These are phyloP conservation scores for Phaonia tiefii DNA, from an alignment of 2,888 invertebrate species.

Conservation along the genomic window DNA sequence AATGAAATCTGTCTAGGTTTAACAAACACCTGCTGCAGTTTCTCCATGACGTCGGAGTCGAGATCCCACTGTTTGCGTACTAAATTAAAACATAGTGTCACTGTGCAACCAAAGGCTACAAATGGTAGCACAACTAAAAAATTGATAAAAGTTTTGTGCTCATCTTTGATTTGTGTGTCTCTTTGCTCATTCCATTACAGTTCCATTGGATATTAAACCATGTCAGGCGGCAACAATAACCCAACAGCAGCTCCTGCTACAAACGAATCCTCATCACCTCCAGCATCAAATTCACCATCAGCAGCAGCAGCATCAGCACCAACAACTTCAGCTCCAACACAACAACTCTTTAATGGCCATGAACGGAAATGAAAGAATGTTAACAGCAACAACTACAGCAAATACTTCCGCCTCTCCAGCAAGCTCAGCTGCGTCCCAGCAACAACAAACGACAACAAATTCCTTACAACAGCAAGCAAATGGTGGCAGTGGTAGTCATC, in stretches of 20 bases:
- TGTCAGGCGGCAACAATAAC: conserved; percentile 71
- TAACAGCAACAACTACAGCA: conserved; percentile 78
- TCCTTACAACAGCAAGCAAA: conserved; percentile 67
- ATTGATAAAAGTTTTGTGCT: conserved; percentile 40
- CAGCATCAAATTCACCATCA: conserved; percentile 73
- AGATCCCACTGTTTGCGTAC: no score
- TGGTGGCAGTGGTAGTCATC: conserved; percentile 64
- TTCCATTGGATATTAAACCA: conserved; percentile 73
- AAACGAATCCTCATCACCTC: conserved; percentile 68
- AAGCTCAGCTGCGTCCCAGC: conserved; percentile 67
- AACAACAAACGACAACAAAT: conserved; percentile 71
- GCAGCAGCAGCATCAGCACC: no score
- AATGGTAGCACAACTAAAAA: conserved; percentile 46
- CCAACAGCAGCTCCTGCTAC: conserved; percentile 61
- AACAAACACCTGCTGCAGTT: no score
- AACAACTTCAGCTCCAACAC: conserved; percentile 71
- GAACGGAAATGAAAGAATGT: conserved; percentile 80
- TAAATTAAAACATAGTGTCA: no score
- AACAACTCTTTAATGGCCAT: conserved; percentile 74
- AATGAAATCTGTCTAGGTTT: no score
- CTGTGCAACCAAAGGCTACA: conserved; percentile 26
- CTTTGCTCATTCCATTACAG: conserved; percentile 48
- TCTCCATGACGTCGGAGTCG: no score
- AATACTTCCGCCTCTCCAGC: conserved; percentile 67
- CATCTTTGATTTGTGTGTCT: conserved; percentile 23